Percentiles rank a stretch among this genome's conserved stretches.
These are phyloP conservation scores for Lycopodina hypogea DNA, from an alignment of 37 sponge, comb jelly and placozoan genomes.

Conservation along the genomic window DNA sequence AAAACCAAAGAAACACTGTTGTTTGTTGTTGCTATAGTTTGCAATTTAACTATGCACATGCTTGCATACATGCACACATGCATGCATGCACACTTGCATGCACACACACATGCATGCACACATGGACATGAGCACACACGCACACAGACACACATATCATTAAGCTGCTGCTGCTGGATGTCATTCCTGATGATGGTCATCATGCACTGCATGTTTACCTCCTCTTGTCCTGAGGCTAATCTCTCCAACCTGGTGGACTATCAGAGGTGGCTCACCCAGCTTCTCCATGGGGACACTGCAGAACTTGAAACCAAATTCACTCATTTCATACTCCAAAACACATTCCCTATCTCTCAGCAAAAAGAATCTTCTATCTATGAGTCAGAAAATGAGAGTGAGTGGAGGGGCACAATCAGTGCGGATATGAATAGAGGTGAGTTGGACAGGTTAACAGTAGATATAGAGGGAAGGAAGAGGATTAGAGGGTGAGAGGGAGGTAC, in stretches of 20 bases:
- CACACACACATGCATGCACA: too few relatives aligned
- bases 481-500: too few relatives aligned
- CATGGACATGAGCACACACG: too few relatives aligned
- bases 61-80: too few relatives aligned
- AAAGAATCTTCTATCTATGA: conserved; percentile 76
- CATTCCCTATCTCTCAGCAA: conserved; percentile 45
- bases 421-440: too few relatives aligned
- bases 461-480: too few relatives aligned
- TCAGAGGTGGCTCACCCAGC: conserved; percentile 29
- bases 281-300: conserved; percentile 67
- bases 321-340: conserved; percentile 51
- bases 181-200: conserved; percentile 48
- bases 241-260: conserved; percentile 50
- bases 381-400: not conserved
- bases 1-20: too few relatives aligned
- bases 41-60: too few relatives aligned
- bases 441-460: too few relatives aligned
- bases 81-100: too few relatives aligned
- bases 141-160: conserved; percentile 18
- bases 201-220: conserved; percentile 71
- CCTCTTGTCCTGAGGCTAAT: conserved; percentile 41
- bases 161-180: conserved; percentile 39
- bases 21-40: too few relatives aligned
- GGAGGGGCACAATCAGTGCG: not conserved
- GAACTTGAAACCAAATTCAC: conserved; percentile 51